Base-by-base conservation (phyloP, 2,888 invertebrate species). In the Drosophila antonietae region DNA sequence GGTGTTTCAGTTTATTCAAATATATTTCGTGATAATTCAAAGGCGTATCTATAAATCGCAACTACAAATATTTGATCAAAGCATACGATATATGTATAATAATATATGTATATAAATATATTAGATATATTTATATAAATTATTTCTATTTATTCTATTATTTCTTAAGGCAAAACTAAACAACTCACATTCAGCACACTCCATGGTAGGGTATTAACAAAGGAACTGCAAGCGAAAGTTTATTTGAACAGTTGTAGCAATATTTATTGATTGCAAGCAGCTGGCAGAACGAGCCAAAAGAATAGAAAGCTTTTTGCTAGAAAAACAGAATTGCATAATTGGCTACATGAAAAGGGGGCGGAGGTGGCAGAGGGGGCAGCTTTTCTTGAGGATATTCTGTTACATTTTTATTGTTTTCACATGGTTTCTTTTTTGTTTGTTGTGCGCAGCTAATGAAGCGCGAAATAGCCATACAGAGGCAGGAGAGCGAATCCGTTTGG, bases 191-290 rank as follows among this genome's bases (percentile, higher is more conserved):
- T 12, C 14, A 20, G 41, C 59, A 44, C 7, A 20, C 35, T 20
- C 2, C 31, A n/a, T 33, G 52, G 52, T 20, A 56, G 59, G 64
- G 73, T 56, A 43, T 47, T 4, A 47, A 52, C 53, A 68, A 67
- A 68, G 63, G 65, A 72, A 31, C 55, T 71, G 75, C 70, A 70
- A 67, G 58, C 68, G 56, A 73, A 67, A 69, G 59, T 88, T 71
- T 61, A 46, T 52, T 60, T 56, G 47, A 66, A 73, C 68, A 78
- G 62, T 76, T 75, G 71, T 70, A 65, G 66, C 74, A 73, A 74
- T 75, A 84, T 88, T 89, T 89, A 89, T 89, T 85, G 88, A 87
- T 81, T 76, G 73, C 75, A 75, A 73, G 69, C 71, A 68, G 57
- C 68, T 65, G 64, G 61, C 69, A 73, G 61, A 46, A 56, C 62